Evolutionary conservation across 2,888 invertebrate species (phyloP).

Genomic region (Caenorhabditis afra): DNA sequence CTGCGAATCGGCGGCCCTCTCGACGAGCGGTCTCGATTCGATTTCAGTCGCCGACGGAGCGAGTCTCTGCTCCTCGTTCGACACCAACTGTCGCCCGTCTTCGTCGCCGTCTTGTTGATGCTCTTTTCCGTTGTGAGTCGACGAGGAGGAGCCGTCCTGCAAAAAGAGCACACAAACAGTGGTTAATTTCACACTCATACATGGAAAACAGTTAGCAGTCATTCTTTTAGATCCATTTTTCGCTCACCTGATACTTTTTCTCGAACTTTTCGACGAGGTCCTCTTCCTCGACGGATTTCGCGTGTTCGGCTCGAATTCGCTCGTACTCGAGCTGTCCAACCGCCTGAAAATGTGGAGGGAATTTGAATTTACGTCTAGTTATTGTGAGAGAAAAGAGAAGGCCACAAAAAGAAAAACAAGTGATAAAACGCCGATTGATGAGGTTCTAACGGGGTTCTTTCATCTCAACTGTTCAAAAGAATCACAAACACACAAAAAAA

Average conservation of each 20-base stretch:
- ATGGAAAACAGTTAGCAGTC: too few relatives aligned
- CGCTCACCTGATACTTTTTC: conserved; percentile 50
- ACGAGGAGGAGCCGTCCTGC: not conserved
- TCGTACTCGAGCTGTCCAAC: conserved; percentile 51
- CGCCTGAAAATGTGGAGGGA: conserved; percentile 36
- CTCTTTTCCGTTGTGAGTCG: conserved; percentile 28
- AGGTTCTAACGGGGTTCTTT: not conserved
- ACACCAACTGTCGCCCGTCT: too few relatives aligned
- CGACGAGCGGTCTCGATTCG: conserved; percentile 42
- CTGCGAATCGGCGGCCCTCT: conserved; percentile 1
- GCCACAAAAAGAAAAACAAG: conserved; percentile 27
- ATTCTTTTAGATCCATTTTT: too few relatives aligned
- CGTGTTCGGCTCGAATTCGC: conserved; percentile 42
- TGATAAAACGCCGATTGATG: conserved; percentile 17
- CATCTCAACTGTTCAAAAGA: too few relatives aligned
- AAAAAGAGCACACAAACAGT: too few relatives aligned
- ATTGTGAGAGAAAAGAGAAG: not conserved
- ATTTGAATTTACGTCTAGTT: not conserved
- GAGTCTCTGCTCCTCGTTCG: conserved; percentile 10
- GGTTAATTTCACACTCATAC: too few relatives aligned
- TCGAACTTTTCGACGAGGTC: conserved; percentile 59
- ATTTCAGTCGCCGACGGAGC: conserved; percentile 23
- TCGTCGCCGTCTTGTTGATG: too few relatives aligned
- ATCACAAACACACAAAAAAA: not conserved
- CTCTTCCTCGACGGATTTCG: conserved; percentile 27